A percentile compares a stretch with the other conserved stretches of the same genome.
phyloP scores from a whole-genome alignment of 2,113 vertebrate genomes.

The Ancistrus triradiatus region DNA sequence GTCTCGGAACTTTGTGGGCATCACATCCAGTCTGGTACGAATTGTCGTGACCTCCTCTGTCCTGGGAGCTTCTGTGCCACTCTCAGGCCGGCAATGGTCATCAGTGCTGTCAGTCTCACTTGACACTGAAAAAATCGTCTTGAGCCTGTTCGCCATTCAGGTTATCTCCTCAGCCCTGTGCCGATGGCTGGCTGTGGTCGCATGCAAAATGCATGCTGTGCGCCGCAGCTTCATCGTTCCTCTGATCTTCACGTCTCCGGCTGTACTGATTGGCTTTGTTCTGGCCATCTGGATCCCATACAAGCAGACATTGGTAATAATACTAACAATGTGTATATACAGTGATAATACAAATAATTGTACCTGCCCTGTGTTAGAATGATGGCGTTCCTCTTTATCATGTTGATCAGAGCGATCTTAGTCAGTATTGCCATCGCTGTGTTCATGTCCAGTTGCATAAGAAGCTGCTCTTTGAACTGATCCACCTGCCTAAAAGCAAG shows the following conservation, averaged over 20 bases:
- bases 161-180: slow-evolving; percentile 40
- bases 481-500: too few relatives aligned
- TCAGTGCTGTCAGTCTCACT: neutral
- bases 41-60: slow-evolving; percentile 56
- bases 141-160: slow-evolving; percentile 40
- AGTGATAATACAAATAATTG: too few relatives aligned
- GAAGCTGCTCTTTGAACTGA: too few relatives aligned
- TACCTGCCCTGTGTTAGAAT: too few relatives aligned
- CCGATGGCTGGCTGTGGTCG: slow-evolving; percentile 43
- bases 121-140: slow-evolving; percentile 47
- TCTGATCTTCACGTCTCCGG: slow-evolving; percentile 29
- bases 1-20: slow-evolving; percentile 49
- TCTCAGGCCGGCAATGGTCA: slow-evolving; percentile 50
- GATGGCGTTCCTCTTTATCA: too few relatives aligned
- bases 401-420: too few relatives aligned
- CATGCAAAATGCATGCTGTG: slow-evolving; percentile 50
- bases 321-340: too few relatives aligned
- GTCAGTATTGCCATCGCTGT: too few relatives aligned
- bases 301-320: too few relatives aligned
- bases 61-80: slow-evolving; percentile 55
- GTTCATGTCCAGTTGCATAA: too few relatives aligned
- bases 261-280: slow-evolving; percentile 10
- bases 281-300: slow-evolving; percentile 22
- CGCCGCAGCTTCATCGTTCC: slow-evolving; percentile 43
- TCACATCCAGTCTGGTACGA: slow-evolving; percentile 56